These are phyloP conservation scores for Platyura marginata DNA, from an alignment of 1,140 invertebrate species.

Conservation along the genomic window DNA sequence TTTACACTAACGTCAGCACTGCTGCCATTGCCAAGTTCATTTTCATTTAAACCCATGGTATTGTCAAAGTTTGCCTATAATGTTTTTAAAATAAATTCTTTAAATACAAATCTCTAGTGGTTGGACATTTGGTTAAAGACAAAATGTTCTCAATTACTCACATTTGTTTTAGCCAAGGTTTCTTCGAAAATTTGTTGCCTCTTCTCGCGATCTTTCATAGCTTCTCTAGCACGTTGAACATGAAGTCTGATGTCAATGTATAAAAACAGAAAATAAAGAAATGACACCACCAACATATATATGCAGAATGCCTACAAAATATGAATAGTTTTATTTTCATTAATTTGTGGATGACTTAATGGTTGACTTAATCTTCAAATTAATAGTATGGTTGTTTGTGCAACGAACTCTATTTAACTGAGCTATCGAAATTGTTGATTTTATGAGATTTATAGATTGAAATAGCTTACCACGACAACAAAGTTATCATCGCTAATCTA, in stretches of 20 bases:
- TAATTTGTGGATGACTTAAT: not conserved
- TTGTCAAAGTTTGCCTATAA: not conserved
- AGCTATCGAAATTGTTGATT: too few species aligned
- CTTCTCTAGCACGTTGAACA: not conserved
- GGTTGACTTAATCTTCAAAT: too few species aligned
- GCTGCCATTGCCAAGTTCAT: too few species aligned
- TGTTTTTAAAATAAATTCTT: not conserved
- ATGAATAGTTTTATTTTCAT: not conserved
- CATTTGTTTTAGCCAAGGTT: not conserved
- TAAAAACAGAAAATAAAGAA: constrained; percentile 1
- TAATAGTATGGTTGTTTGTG: too few species aligned
- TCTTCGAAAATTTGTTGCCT: not conserved
- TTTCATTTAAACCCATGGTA: not conserved
- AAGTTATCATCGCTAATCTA: too few species aligned
- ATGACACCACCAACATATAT: not conserved
- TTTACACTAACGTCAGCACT: not conserved
- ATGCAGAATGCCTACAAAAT: constrained; percentile 1
- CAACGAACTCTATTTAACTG: too few species aligned
- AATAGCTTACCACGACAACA: too few species aligned
- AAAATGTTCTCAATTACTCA: not conserved
- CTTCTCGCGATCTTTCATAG: not conserved
- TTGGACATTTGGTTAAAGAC: not conserved
- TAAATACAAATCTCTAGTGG: not conserved
- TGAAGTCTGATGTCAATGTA: constrained; percentile 3
- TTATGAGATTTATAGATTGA: too few species aligned